These are phyloP conservation scores for Macrotrachela quadricornifera DNA, from an alignment of 1,140 invertebrate genomes.

Conservation along the genomic window DNA sequence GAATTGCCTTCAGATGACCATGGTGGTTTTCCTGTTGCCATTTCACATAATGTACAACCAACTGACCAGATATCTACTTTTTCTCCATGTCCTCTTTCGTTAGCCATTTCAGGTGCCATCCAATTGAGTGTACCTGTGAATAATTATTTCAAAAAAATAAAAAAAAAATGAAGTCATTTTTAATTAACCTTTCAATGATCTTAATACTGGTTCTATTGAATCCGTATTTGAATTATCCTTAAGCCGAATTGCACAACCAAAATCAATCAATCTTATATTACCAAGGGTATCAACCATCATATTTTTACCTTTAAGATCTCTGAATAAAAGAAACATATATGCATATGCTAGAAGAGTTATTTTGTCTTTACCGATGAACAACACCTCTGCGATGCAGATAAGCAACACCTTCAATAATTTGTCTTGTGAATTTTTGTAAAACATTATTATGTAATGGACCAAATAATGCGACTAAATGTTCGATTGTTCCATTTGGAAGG, in stretches of 20 bases:
- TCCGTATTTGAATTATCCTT: conserved; percentile 19
- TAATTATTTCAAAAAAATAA: conserved; percentile 72
- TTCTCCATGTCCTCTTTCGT: conserved; percentile 73
- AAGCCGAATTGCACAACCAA: conserved; percentile 88
- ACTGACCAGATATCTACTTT: conserved; percentile 88
- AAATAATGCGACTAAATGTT: background rate
- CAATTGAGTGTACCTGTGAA: conserved; percentile 80
- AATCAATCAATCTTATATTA: conserved; percentile 95
- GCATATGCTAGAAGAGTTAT: background rate
- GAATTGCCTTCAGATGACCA: conserved; percentile 7
- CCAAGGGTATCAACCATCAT: conserved; percentile 43
- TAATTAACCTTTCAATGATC: conserved; percentile 3
- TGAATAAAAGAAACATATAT: background rate
- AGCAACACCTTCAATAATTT: conserved; percentile 3
- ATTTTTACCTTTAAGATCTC: conserved; percentile 50
- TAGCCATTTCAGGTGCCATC: conserved; percentile 98
- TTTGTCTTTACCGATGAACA: conserved; percentile 47
- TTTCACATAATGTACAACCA: conserved; percentile 92
- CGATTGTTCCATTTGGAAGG: conserved; percentile 4
- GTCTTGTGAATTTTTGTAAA: conserved; percentile 4
- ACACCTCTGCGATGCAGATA: conserved; percentile 77
- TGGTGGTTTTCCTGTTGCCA: conserved; percentile 94
- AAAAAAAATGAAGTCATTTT: conserved; percentile 16
- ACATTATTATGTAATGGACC: conserved; percentile 6
- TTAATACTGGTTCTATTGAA: background rate